phyloP scores from a whole-genome alignment of 1,140 invertebrate species.

The Aphelinus certus region DNA sequence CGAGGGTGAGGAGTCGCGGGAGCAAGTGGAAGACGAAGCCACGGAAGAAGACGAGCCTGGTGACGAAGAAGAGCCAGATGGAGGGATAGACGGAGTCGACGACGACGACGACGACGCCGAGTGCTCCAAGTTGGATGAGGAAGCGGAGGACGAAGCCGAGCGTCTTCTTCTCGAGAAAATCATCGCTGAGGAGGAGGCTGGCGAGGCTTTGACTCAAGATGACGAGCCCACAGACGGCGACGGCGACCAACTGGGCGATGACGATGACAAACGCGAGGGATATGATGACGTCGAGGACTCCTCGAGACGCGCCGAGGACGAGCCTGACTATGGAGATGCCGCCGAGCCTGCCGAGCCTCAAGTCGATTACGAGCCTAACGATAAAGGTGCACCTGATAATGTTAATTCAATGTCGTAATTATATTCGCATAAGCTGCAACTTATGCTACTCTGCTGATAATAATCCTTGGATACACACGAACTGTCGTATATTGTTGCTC shows the following conservation, averaged over 20 bases:
- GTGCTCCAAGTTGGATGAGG: neutral
- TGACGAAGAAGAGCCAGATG: constrained; percentile 40
- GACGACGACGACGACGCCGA: constrained; percentile 24
- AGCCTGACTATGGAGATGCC: constrained; percentile 56
- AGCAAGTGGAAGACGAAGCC: constrained; percentile 23
- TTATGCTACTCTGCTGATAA: neutral
- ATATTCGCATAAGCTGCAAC: too few relatives aligned
- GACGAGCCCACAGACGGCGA: constrained; percentile 55
- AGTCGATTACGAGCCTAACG: neutral
- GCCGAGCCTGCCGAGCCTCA: constrained; percentile 50
- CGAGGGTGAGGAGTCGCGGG: constrained; percentile 39
- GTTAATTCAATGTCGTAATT: too few relatives aligned
- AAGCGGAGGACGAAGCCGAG: constrained; percentile 38
- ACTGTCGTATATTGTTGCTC: neutral
- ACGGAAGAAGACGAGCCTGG: constrained; percentile 33
- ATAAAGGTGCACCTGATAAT: constrained; percentile 21
- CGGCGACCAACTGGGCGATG: constrained; percentile 36
- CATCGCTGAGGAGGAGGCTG: constrained; percentile 42
- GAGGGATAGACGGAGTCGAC: constrained; percentile 12
- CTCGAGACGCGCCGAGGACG: constrained; percentile 23
- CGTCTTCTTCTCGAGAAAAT: constrained; percentile 22
- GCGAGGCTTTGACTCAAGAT: constrained; percentile 53
- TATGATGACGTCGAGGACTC: constrained; percentile 48
- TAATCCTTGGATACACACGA: neutral
- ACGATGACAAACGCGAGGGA: constrained; percentile 39